Evolutionary conservation across 1,140 invertebrate species (phyloP).

Genomic region (Drosophila parabipectinata): DNA sequence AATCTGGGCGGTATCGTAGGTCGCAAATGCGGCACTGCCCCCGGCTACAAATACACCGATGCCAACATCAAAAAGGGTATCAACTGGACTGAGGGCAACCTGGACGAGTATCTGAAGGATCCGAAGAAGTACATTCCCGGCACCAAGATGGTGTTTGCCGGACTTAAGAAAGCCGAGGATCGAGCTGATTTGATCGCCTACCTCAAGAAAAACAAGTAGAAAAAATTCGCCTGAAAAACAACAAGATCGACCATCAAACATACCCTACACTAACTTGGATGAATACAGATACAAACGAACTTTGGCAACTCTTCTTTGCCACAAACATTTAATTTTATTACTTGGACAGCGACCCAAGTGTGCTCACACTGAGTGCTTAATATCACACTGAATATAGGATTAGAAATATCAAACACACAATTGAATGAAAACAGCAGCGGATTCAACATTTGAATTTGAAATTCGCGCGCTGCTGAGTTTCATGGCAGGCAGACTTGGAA

Average conservation of each 20-base stretch:
- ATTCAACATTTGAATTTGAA: not conserved
- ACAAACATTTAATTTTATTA: not conserved
- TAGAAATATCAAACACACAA: not conserved
- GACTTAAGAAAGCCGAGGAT: slow-evolving; percentile 91
- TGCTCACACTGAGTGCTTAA: not conserved
- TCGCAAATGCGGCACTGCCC: slow-evolving; percentile 92
- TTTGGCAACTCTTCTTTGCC: not conserved
- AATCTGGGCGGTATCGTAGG: slow-evolving; percentile 94
- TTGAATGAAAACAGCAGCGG: not conserved
- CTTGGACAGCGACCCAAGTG: not conserved
- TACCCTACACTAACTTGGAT: not conserved
- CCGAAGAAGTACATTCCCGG: slow-evolving; percentile 94
- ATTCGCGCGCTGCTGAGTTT: not conserved
- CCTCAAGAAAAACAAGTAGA: slow-evolving; percentile 63
- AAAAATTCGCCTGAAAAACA: slow-evolving; percentile 9
- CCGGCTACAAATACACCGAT: slow-evolving; percentile 92
- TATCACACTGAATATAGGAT: not conserved
- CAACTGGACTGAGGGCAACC: slow-evolving; percentile 75
- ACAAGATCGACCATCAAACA: slow-evolving; percentile 17
- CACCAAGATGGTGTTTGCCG: slow-evolving; percentile 94
- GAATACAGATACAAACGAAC: not conserved
- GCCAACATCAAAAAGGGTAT: slow-evolving; percentile 94
- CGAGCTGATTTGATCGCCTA: slow-evolving; percentile 91
- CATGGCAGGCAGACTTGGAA: not conserved
- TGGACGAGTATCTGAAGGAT: slow-evolving; percentile 90